phyloP scores from a whole-genome alignment of 2,797 vertebrate genomes.

The Paguma larvata region DNA sequence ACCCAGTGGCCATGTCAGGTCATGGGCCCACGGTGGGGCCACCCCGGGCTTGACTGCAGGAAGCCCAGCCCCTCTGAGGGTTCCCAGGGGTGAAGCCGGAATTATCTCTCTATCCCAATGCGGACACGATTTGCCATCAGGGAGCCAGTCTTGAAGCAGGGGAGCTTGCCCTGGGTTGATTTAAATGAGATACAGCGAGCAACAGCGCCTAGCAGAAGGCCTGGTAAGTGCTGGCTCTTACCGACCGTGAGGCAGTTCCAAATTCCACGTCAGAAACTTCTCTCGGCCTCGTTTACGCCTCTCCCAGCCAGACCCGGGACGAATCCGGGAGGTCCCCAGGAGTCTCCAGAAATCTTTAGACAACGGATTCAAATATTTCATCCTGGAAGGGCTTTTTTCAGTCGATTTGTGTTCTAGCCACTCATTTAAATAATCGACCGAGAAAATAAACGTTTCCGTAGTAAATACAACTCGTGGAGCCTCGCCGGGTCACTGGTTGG shows the following conservation, averaged over 20 bases:
- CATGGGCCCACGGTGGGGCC: constrained; percentile 61
- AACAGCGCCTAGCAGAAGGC: neutral
- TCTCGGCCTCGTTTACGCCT: neutral
- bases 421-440: neutral
- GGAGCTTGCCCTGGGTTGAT: neutral
- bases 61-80: neutral
- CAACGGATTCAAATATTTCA: neutral
- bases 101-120: neutral
- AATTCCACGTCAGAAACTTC: fast-evolving
- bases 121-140: neutral
- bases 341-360: neutral
- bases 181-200: constrained; percentile 52
- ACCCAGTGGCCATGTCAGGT: constrained; percentile 88
- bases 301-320: neutral
- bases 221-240: neutral
- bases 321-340: neutral
- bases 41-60: neutral
- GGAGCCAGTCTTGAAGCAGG: neutral
- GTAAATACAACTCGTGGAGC: neutral
- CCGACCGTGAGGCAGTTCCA: fast-evolving
- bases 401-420: neutral
- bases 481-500: fast-evolving
- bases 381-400: neutral
- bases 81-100: neutral
- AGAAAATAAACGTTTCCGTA: neutral